phyloP scores from a whole-genome alignment of 2,888 invertebrate species.

The Steinernema scapterisci region DNA sequence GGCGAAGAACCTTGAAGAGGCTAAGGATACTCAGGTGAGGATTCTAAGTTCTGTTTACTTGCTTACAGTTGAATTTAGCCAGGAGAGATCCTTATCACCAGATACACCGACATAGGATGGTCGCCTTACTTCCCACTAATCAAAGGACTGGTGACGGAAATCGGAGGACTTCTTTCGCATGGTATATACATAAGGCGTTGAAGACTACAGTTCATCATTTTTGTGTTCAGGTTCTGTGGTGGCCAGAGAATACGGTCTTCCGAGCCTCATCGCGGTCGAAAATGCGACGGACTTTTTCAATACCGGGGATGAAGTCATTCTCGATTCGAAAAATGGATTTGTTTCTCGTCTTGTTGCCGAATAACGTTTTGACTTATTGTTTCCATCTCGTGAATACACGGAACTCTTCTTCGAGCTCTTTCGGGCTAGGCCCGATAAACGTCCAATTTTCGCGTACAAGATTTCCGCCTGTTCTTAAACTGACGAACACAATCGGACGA shows the following conservation, averaged over 20 bases:
- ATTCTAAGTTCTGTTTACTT: constrained; percentile 66
- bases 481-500: too few relatives aligned
- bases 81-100: constrained; percentile 69
- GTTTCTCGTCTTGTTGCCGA: neutral
- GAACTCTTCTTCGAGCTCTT: too few relatives aligned
- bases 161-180: constrained; percentile 70
- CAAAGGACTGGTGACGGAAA: constrained; percentile 70
- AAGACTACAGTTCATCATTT: too few relatives aligned
- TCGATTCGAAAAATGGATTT: constrained; percentile 29
- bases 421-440: too few relatives aligned
- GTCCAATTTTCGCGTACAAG: too few relatives aligned
- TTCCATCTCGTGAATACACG: too few relatives aligned
- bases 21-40: constrained; percentile 67
- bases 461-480: too few relatives aligned
- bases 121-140: constrained; percentile 71
- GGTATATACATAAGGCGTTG: too few relatives aligned
- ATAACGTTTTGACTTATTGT: too few relatives aligned
- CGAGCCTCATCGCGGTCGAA: constrained; percentile 69
- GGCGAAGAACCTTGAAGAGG: constrained; percentile 75
- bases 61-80: constrained; percentile 44
- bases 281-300: constrained; percentile 68
- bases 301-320: constrained; percentile 47
- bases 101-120: constrained; percentile 71
- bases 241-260: constrained; percentile 71
- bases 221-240: constrained; percentile 69